Base-by-base conservation (phyloP, 2,113 vertebrate genomes). In the Dunckerocampus dactyliophorus region DNA sequence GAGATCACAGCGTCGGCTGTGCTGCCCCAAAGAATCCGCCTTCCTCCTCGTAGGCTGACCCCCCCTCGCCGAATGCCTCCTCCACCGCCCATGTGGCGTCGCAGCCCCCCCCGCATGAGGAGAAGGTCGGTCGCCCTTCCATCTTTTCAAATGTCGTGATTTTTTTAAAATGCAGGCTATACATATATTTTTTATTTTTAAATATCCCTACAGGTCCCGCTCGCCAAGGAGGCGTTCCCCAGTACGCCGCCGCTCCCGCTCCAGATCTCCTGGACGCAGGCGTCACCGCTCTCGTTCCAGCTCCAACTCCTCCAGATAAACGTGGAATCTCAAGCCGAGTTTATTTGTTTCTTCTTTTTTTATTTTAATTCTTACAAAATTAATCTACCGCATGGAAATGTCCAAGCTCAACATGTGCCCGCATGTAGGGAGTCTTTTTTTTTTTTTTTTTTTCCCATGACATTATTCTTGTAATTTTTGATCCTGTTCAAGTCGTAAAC, bases 271-370 rank as follows among this genome's bases (percentile, higher is more conserved):
- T 0, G 97, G 95, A 1, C 94, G 95, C 60, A 91, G 97, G 64
- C 95, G 97, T 57, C 96, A 98, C 51, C 92, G 95, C 61, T 98
- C 96, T 74, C 93, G 96, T 28, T 99, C 97, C 84, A 99, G 97
- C 77, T 98, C 97, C 9, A 99, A 98, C 88, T 99, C 97, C 16
- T 99, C 96, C 3, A 92, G 96, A 90, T 99, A 95, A 85, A 89
- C 43, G 19, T 2, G 15, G n/a, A 13, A 12, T 55, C 31, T 37
- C 31, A 19, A n/a, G 31, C 31, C 31, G 1, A 34, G 31, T 24
- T 52, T 20, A 2, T 9, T n/a, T 31, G n/a, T 8, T 56, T 56
- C 9, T 10, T 20, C 21, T 49, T 42, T 56, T 37, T 3, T 21
- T 8, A 28, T 28, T 28, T 2, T 28, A 3, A 28, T 28, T 28